Conservation (phyloP, 2,888 invertebrate genomes). For the Clanis bilineata region DNA sequence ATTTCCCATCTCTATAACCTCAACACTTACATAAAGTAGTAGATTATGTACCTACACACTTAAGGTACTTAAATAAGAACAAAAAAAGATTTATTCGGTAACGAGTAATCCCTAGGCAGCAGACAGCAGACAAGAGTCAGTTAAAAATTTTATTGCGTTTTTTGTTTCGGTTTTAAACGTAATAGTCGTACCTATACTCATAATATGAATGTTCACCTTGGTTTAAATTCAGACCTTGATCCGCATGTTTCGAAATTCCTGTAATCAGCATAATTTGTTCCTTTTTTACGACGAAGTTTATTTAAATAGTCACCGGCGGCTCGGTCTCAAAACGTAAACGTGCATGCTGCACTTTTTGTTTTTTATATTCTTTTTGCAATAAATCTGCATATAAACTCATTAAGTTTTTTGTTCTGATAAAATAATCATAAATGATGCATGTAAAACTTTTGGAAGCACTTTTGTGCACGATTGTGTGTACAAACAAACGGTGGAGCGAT, state of each 20-base stretch:
- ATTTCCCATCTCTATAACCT: too few species aligned
- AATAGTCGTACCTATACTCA: neutral
- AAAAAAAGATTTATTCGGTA: too few species aligned
- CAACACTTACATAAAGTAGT: too few species aligned
- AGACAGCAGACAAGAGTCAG: neutral
- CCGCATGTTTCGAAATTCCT: neutral
- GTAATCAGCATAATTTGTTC: slow-evolving; percentile 1
- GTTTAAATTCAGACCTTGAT: slow-evolving; percentile 16
- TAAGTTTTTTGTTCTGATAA: too few species aligned
- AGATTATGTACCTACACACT: too few species aligned
- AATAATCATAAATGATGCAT: too few species aligned
- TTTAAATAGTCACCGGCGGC: too few species aligned
- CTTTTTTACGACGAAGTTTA: neutral
- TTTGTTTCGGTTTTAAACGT: neutral
- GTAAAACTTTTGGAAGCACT: slow-evolving; percentile 29
- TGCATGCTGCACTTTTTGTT: neutral
- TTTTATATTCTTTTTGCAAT: too few species aligned
- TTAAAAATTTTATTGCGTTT: neutral
- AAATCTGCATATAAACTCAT: too few species aligned
- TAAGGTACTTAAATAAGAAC: too few species aligned
- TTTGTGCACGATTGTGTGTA: slow-evolving; percentile 49
- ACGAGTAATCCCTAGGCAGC: too few species aligned
- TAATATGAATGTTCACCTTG: slow-evolving; percentile 9
- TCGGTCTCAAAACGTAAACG: neutral
- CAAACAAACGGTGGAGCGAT: slow-evolving; percentile 45